phyloP scores from a whole-genome alignment of 2,888 invertebrate species.

The Ormyrus thymus region DNA sequence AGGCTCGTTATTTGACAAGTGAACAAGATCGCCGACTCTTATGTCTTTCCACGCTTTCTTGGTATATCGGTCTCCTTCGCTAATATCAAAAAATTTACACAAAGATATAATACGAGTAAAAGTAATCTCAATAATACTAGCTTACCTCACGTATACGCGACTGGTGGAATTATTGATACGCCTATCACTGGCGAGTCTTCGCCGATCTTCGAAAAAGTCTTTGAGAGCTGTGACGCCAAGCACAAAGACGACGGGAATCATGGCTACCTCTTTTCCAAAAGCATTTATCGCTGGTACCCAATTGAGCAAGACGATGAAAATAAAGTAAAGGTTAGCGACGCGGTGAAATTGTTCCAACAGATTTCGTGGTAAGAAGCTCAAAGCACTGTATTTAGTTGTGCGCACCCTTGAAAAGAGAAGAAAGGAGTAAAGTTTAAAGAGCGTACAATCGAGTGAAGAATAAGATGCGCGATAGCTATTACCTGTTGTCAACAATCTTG shows the following conservation, averaged over 20 bases:
- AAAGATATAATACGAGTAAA: background rate
- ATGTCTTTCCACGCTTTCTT: conserved; percentile 93
- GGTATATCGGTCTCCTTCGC: conserved; percentile 88
- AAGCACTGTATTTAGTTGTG: conserved; percentile 95
- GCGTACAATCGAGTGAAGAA: background rate
- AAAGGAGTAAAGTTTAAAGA: no score
- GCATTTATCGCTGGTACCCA: conserved; percentile 97
- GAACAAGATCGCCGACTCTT: conserved; percentile 94
- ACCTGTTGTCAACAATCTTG: conserved; percentile 84
- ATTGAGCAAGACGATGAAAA: conserved; percentile 96
- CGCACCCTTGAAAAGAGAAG: conserved; percentile 79
- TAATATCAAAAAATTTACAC: conserved; percentile 67
- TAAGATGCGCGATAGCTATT: background rate
- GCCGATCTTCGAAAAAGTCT: conserved; percentile 94
- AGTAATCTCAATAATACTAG: background rate
- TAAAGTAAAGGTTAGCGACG: conserved; percentile 97
- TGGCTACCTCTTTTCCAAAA: conserved; percentile 96
- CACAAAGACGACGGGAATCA: conserved; percentile 96
- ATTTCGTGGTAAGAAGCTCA: conserved; percentile 97
- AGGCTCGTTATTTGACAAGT: conserved; percentile 96
- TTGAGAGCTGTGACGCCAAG: conserved; percentile 95
- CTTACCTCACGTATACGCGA: conserved; percentile 92
- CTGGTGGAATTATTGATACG: conserved; percentile 95
- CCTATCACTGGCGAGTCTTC: conserved; percentile 92
- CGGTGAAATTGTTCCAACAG: conserved; percentile 98